Evolutionary conservation across 1,140 invertebrate species (phyloP).

Genomic region (Hydropsyche tenuis): DNA sequence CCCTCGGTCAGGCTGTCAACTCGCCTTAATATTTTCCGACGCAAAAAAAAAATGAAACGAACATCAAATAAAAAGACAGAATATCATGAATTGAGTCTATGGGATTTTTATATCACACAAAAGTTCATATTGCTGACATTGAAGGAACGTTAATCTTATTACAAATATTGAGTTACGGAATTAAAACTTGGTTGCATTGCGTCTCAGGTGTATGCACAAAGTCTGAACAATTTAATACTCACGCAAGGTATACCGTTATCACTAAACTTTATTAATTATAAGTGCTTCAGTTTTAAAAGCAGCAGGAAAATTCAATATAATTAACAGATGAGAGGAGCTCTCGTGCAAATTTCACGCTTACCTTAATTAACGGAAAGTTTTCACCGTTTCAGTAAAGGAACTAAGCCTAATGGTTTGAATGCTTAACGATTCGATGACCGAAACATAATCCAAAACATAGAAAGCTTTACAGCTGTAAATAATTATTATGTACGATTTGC

Average conservation of each 20-base stretch:
- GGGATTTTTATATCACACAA: too few species aligned
- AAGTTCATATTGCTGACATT: too few species aligned
- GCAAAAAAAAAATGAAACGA: not conserved
- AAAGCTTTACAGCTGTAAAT: not conserved
- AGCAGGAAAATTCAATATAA: not conserved
- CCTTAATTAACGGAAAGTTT: constrained; percentile 14
- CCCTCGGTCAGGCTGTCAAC: constrained; percentile 27
- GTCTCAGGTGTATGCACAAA: too few species aligned
- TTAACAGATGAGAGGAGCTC: not conserved
- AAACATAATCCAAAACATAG: not conserved
- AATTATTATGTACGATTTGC: not conserved
- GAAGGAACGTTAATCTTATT: too few species aligned
- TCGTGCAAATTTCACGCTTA: constrained; percentile 2
- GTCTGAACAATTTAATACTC: too few species aligned
- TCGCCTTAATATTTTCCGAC: constrained; percentile 28
- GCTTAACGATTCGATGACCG: constrained; percentile 15
- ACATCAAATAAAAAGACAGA: not conserved
- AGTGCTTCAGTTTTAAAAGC: not conserved
- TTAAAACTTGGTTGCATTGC: too few species aligned
- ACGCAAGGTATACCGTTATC: too few species aligned
- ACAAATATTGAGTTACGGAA: too few species aligned
- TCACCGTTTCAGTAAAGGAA: constrained; percentile 4
- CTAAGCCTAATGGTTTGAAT: not conserved
- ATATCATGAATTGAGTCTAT: too few species aligned
- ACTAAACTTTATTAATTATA: not conserved